Evolutionary conservation across 2,797 vertebrate species (phyloP).

Genomic region (Anguilla marmorata): DNA sequence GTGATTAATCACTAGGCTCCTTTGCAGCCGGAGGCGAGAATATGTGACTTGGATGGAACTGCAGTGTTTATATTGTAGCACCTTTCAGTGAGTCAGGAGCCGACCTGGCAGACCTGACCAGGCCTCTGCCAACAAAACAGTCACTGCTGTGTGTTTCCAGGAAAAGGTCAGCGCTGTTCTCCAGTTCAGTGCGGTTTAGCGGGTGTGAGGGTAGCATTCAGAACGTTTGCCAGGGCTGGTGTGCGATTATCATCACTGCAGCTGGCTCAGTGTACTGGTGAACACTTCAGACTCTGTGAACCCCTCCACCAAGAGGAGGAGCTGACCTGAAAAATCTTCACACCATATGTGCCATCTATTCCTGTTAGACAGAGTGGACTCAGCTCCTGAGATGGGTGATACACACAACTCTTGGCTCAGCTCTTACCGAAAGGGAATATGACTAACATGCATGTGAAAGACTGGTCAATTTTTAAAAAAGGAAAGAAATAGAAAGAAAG

Average conservation of each 20-base stretch:
- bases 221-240: constrained; percentile 22
- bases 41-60: neutral
- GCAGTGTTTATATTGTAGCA: neutral
- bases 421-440: neutral
- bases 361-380: constrained; percentile 5
- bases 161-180: constrained; percentile 36
- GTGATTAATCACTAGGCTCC: neutral
- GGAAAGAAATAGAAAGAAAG: neutral
- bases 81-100: neutral
- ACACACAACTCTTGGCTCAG: neutral
- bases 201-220: constrained; percentile 35
- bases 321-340: constrained; percentile 26
- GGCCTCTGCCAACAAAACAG: neutral
- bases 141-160: constrained; percentile 25
- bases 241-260: neutral
- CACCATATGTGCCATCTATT: neutral
- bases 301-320: neutral
- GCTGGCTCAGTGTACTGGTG: constrained; percentile 18
- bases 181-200: constrained; percentile 40
- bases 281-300: constrained; percentile 35
- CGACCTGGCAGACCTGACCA: neutral
- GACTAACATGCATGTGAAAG: constrained; percentile 39
- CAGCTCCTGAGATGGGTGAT: neutral
- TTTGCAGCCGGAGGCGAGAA: neutral
- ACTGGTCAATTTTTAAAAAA: constrained; percentile 12